These are phyloP conservation scores for Pangasius djambal DNA, from an alignment of 2,797 vertebrate species.

Conservation along the genomic window DNA sequence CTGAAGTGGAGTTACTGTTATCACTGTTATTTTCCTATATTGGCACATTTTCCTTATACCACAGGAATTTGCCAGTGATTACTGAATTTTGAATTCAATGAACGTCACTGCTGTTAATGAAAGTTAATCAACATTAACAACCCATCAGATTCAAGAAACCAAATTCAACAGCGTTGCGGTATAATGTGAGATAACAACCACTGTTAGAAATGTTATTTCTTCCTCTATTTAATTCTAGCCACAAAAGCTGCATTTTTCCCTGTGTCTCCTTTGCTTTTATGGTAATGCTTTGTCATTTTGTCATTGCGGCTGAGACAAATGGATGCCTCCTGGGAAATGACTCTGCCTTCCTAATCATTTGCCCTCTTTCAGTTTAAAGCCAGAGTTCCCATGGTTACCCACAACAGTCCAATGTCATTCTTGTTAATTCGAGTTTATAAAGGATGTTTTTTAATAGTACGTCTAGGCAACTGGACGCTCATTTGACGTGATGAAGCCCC, in stretches of 20 bases:
- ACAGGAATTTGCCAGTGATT: not conserved
- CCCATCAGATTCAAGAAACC: not conserved
- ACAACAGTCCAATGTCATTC: not conserved
- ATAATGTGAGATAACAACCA: not conserved
- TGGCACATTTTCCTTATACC: not conserved
- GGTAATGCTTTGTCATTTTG: not conserved
- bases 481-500: not conserved
- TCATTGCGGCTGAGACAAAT: not conserved
- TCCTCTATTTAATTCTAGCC: not conserved
- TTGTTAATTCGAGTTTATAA: not conserved
- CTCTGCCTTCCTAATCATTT: conserved; percentile 40
- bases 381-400: conserved; percentile 20
- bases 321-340: not conserved
- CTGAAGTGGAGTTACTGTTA: not conserved
- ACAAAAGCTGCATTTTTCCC: not conserved
- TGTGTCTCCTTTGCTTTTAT: not conserved
- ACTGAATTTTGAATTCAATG: not conserved
- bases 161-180: not conserved
- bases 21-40: not conserved
- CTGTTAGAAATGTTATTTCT: not conserved
- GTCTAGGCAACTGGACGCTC: not conserved
- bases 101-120: not conserved
- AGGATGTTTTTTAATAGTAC: not conserved
- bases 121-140: too few species aligned
- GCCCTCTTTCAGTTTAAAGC: conserved; percentile 27